Conservation (phyloP, 1,140 invertebrate species). For the Oncopeltus fasciatus region DNA sequence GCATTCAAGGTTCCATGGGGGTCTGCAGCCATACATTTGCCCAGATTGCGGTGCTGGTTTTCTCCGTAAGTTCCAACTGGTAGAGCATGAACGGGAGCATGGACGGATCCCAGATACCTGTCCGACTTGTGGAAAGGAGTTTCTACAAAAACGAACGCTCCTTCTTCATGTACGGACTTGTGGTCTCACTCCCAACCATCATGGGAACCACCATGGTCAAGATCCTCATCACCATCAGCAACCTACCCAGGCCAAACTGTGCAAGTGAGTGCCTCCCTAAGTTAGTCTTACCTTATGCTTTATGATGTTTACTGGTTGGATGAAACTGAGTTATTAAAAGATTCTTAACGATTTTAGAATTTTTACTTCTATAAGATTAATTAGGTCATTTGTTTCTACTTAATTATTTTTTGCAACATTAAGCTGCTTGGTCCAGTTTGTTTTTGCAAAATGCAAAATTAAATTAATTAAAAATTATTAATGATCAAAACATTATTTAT, state of each 20-base stretch:
- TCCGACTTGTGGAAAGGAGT: conserved; percentile 66
- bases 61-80: conserved; percentile 67
- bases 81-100: conserved; percentile 64
- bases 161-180: conserved; percentile 41
- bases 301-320: too few relatives aligned
- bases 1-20: conserved; percentile 51
- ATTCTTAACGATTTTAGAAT: too few relatives aligned
- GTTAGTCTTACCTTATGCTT: too few relatives aligned
- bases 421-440: too few relatives aligned
- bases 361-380: too few relatives aligned
- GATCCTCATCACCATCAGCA: conserved; percentile 30
- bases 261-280: conserved; percentile 30
- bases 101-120: conserved; percentile 66
- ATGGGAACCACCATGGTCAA: background rate
- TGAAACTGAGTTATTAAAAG: too few relatives aligned
- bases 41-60: conserved; percentile 69
- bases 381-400: too few relatives aligned
- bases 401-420: too few relatives aligned
- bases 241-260: conserved; percentile 29
- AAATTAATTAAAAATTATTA: too few relatives aligned
- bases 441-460: too few relatives aligned
- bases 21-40: conserved; percentile 63
- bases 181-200: conserved; percentile 14
- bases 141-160: conserved; percentile 64
- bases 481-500: too few relatives aligned